Evolutionary conservation across 2,797 vertebrate species (phyloP).

Genomic region (Poecilia velifera): DNA sequence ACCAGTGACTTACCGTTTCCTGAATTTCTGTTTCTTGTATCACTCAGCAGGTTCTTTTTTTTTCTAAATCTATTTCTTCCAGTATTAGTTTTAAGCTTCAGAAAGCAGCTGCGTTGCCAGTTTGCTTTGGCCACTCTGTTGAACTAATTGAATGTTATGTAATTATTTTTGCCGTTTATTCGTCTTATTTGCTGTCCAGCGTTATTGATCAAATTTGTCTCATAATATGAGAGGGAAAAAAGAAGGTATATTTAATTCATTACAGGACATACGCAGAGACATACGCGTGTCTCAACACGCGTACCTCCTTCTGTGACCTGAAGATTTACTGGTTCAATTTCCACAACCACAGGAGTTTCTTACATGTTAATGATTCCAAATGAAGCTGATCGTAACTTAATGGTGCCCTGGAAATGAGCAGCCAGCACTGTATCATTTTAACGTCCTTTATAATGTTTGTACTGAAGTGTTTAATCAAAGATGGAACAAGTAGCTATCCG

Average conservation of each 20-base stretch:
- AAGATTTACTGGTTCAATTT: constrained; percentile 12
- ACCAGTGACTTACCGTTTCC: neutral
- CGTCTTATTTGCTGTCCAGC: neutral
- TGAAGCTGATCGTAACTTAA: neutral
- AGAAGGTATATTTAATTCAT: constrained; percentile 37
- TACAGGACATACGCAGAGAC: constrained; percentile 17
- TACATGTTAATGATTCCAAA: neutral
- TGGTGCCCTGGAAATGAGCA: neutral
- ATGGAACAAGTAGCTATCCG: neutral
- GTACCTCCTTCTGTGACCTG: neutral
- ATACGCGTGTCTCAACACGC: neutral
- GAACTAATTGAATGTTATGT: neutral
- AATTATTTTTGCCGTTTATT: neutral
- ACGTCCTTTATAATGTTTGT: neutral
- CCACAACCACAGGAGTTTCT: neutral
- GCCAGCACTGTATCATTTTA: neutral
- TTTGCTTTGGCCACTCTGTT: neutral
- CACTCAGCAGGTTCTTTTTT: neutral
- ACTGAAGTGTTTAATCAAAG: neutral
- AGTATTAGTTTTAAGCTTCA: neutral
- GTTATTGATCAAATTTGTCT: constrained; percentile 25
- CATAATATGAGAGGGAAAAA: constrained; percentile 27
- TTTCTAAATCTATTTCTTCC: neutral
- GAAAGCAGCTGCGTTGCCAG: neutral
- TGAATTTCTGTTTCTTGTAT: neutral